Evolutionary conservation across 2,888 invertebrate genomes (phyloP).

Genomic region (Sialis lutaria): DNA sequence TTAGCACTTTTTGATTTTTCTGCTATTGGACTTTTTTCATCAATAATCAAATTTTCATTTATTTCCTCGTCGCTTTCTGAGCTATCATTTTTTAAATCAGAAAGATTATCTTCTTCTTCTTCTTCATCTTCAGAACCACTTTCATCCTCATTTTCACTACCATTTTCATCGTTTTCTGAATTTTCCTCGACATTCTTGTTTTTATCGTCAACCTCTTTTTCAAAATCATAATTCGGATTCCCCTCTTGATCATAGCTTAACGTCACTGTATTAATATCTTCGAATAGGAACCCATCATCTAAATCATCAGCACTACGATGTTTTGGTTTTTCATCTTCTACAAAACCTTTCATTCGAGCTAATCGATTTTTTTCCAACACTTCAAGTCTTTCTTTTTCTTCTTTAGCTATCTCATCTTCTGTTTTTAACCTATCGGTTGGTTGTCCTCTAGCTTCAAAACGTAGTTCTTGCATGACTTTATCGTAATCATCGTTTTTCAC

Average conservation of each 20-base stretch:
- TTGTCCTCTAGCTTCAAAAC: constrained; percentile 64
- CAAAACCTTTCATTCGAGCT: constrained; percentile 55
- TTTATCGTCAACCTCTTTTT: constrained; percentile 20
- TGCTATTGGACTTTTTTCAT: constrained; percentile 4
- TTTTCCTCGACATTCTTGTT: constrained; percentile 21
- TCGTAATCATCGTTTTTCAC: constrained; percentile 55
- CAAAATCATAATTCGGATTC: constrained; percentile 26
- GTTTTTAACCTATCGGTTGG: constrained; percentile 68
- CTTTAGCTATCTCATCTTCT: constrained; percentile 63
- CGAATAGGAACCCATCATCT: constrained; percentile 59
- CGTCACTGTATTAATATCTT: constrained; percentile 31
- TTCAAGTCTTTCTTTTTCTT: constrained; percentile 61
- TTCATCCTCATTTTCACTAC: constrained; percentile 10
- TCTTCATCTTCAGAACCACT: constrained; percentile 16
- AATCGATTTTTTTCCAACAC: constrained; percentile 61
- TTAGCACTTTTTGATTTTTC: constrained; percentile 3
- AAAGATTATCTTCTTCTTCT: constrained; percentile 19
- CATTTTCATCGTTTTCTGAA: constrained; percentile 13
- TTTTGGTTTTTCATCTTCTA: constrained; percentile 25
- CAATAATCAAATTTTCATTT: constrained; percentile 4
- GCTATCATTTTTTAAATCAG: constrained; percentile 15
- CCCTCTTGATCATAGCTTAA: constrained; percentile 33
- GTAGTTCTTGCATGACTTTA: constrained; percentile 58
- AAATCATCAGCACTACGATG: constrained; percentile 75
- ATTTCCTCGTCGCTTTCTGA: constrained; percentile 9